Evolutionary conservation across 2,888 invertebrate species (phyloP).

Genomic region (Agriopis aurantiaria): DNA sequence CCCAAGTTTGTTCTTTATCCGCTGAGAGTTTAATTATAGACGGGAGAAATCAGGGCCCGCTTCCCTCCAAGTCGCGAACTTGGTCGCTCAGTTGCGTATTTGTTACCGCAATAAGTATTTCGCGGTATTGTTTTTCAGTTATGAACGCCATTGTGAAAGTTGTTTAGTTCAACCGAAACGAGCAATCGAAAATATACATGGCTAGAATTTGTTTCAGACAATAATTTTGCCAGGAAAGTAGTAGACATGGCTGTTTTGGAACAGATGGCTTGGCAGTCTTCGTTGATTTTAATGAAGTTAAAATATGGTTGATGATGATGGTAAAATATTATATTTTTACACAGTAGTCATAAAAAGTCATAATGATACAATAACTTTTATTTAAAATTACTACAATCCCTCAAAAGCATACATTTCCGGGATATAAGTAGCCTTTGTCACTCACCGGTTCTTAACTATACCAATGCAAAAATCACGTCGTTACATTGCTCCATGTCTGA

Average conservation of each 20-base stretch:
- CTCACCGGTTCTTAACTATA: too few relatives aligned
- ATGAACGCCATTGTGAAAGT: slow-evolving; percentile 11
- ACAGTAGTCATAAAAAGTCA: background rate
- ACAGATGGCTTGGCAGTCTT: background rate
- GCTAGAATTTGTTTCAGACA: background rate
- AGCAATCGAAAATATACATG: background rate
- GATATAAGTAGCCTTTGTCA: too few relatives aligned
- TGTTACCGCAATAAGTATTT: slow-evolving; percentile 26
- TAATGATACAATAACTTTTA: background rate
- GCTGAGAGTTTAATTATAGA: slow-evolving; percentile 69
- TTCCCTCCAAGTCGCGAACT: slow-evolving; percentile 40
- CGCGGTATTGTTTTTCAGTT: slow-evolving; percentile 24
- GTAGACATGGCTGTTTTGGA: background rate
- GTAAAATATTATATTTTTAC: background rate
- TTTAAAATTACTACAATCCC: background rate
- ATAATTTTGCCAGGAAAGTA: background rate
- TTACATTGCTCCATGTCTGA: too few relatives aligned
- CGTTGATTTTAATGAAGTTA: too few relatives aligned
- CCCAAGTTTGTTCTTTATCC: slow-evolving; percentile 75
- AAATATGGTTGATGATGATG: background rate
- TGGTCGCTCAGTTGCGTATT: slow-evolving; percentile 38
- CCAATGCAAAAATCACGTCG: too few relatives aligned
- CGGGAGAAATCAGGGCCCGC: slow-evolving; percentile 51
- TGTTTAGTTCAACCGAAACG: slow-evolving; percentile 6
- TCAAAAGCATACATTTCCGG: too few relatives aligned